Conservation (phyloP, 2,797 vertebrate species). For the Peromyscus attwateri region DNA sequence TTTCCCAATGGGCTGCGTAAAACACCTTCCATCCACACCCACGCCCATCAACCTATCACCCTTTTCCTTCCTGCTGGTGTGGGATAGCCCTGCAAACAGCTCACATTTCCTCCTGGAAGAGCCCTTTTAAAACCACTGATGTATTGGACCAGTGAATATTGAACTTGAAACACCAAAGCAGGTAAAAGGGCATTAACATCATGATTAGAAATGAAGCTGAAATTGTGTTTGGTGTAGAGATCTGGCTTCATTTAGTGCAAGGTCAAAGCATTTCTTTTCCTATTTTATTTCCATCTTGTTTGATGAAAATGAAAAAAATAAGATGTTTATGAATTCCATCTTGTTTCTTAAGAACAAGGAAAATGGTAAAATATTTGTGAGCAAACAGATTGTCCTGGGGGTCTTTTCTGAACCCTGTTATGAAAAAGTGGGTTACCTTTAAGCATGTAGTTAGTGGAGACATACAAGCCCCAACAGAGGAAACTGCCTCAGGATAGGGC, state of each 20-base stretch:
- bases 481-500: background rate
- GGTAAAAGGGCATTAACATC: slow-evolving; percentile 40
- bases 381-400: background rate
- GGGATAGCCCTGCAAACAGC: slow-evolving; percentile 67
- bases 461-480: background rate
- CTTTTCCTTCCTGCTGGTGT: slow-evolving; percentile 64
- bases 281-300: slow-evolving; percentile 24
- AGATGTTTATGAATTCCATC: background rate
- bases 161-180: slow-evolving; percentile 44
- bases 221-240: background rate
- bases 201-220: slow-evolving; percentile 49
- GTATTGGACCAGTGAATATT: slow-evolving; percentile 15
- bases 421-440: background rate
- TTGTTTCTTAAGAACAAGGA: slow-evolving; percentile 49
- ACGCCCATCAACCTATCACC: slow-evolving; percentile 55
- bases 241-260: slow-evolving; percentile 27
- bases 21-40: slow-evolving; percentile 72
- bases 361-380: background rate
- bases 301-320: background rate
- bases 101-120: slow-evolving; percentile 59
- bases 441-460: slow-evolving; percentile 29
- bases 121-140: slow-evolving; percentile 43
- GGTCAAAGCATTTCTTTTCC: background rate
- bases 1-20: slow-evolving; percentile 65
- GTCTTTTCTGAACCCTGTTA: slow-evolving; percentile 1